Percentiles rank a stretch among this genome's conserved stretches.
Conservation (phyloP, 2,797 vertebrate genomes). For the Falco concolor region DNA sequence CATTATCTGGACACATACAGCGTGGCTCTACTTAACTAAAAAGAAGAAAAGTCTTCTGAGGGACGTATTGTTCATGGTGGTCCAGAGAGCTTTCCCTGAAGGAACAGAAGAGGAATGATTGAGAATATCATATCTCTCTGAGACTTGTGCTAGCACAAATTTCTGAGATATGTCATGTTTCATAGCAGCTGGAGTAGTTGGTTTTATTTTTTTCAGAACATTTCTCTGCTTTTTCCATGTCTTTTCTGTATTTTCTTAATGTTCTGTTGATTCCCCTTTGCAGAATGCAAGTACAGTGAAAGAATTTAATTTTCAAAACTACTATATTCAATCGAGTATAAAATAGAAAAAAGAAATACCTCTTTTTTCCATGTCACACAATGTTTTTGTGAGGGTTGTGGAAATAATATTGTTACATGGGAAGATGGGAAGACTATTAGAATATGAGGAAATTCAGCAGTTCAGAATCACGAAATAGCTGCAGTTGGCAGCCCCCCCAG, state of each 20-base stretch:
- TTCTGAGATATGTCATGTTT: not conserved
- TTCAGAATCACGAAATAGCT: not conserved
- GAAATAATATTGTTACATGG: not conserved
- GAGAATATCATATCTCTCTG: not conserved
- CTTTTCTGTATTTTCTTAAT: not conserved
- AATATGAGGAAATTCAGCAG: not conserved
- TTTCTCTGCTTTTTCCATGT: not conserved
- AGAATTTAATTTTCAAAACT: not conserved
- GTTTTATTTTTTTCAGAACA: not conserved
- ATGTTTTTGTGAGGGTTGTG: not conserved
- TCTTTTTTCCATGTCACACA: not conserved
- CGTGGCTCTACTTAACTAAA: not conserved
- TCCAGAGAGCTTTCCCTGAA: not conserved
- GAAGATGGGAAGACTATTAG: not conserved
- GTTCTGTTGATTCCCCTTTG: not conserved
- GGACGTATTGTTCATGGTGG: not conserved
- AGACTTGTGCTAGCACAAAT: not conserved
- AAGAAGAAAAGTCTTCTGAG: not conserved
- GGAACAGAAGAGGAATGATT: not conserved
- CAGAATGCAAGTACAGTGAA: not conserved
- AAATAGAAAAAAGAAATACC: not conserved
- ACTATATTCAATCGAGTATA: not conserved
- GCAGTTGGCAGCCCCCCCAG: not conserved
- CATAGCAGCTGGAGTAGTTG: not conserved
- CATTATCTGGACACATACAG: fast-evolving